Conservation (phyloP, 30 jellyfish, hydroid and myxozoan species). For the Hydractinia symbiolongicarpus region DNA sequence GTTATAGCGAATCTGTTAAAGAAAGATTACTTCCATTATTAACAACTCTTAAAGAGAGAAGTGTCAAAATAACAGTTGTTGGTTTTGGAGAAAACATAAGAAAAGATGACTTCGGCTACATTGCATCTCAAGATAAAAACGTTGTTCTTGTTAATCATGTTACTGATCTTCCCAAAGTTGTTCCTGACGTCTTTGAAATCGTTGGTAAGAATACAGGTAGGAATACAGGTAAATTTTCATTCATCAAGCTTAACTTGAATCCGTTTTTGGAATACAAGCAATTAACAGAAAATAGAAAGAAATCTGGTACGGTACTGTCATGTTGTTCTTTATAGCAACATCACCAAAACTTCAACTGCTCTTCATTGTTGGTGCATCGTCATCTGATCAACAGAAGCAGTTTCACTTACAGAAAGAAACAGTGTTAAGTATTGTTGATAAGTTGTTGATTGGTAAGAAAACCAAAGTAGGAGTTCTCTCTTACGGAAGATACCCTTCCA, state of each 20-base stretch:
- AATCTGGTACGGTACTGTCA: too few species aligned
- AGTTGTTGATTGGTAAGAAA: neutral
- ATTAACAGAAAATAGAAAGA: too few species aligned
- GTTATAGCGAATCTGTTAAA: neutral
- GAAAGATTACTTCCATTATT: neutral
- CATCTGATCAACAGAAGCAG: neutral
- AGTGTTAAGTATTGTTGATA: neutral
- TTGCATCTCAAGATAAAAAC: neutral
- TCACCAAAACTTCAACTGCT: neutral
- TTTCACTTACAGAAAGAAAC: conserved; percentile 6
- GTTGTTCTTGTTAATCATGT: neutral
- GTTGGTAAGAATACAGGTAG: neutral
- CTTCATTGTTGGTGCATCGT: neutral
- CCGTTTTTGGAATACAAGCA: too few species aligned
- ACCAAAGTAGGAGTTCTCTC: neutral
- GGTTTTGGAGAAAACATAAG: conserved; percentile 1
- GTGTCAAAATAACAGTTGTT: conserved; percentile 1
- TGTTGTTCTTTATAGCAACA: neutral
- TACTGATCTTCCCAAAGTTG: neutral
- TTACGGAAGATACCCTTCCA: neutral
- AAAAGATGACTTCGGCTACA: neutral
- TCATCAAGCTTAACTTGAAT: neutral
- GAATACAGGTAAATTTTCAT: neutral
- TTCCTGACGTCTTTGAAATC: neutral
- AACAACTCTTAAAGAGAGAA: neutral